Conservation (phyloP, 2,888 invertebrate species). For the Heteromurus nitidus region DNA sequence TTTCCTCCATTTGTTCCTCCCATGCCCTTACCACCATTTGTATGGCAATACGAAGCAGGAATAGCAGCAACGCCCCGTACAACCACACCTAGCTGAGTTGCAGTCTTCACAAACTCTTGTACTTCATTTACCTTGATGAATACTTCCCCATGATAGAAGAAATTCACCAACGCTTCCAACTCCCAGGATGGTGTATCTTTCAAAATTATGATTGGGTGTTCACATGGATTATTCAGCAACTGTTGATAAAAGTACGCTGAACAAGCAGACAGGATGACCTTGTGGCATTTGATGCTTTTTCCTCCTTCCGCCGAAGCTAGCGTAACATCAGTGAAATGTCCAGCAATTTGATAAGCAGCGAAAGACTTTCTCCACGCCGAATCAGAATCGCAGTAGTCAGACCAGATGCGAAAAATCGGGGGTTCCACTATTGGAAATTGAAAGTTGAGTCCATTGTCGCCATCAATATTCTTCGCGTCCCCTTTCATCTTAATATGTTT, state of each 20-base stretch:
- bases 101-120: background rate
- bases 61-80: background rate
- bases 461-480: background rate
- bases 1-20: too few species aligned
- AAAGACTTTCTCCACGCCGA: background rate
- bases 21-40: too few species aligned
- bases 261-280: slow-evolving; percentile 14
- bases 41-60: background rate
- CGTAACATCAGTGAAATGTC: slow-evolving; percentile 18
- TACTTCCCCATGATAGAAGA: slow-evolving; percentile 20
- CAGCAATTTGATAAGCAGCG: background rate
- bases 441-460: background rate
- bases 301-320: background rate
- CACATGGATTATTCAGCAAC: background rate
- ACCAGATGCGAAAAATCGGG: too few species aligned
- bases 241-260: slow-evolving; percentile 14
- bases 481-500: background rate
- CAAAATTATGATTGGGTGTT: slow-evolving; percentile 15
- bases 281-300: slow-evolving; percentile 21
- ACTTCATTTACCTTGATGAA: background rate
- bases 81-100: slow-evolving; percentile 5
- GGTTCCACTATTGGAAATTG: too few species aligned
- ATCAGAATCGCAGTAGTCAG: too few species aligned
- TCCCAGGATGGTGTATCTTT: slow-evolving; percentile 7
- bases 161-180: background rate